These are phyloP conservation scores for Drosophila borborema DNA, from an alignment of 2,888 invertebrate species.

Conservation along the genomic window DNA sequence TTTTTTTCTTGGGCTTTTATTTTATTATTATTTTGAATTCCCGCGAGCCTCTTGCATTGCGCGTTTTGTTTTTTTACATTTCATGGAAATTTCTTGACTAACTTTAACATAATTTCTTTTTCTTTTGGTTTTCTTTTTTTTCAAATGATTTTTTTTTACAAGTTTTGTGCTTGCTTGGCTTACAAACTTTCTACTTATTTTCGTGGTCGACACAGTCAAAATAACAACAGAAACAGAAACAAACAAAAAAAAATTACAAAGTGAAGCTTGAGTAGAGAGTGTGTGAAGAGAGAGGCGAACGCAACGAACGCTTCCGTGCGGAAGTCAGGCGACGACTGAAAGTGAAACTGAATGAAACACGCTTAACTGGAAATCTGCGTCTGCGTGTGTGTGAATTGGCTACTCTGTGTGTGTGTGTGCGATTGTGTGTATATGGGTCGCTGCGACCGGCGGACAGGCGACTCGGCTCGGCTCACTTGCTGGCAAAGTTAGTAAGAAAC, in stretches of 20 bases:
- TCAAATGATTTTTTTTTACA: background rate
- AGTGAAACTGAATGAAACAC: slow-evolving; percentile 71
- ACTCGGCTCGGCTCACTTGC: slow-evolving; percentile 20
- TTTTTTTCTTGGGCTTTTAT: background rate
- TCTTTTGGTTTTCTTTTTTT: background rate
- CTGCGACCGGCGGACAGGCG: slow-evolving; percentile 37
- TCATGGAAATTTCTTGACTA: slow-evolving; percentile 31
- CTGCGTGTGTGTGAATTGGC: slow-evolving; percentile 49
- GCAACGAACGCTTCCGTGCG: slow-evolving; percentile 76
- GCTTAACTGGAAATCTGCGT: slow-evolving; percentile 62
- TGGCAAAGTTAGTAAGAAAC: slow-evolving; percentile 42
- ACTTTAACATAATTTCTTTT: slow-evolving; percentile 20
- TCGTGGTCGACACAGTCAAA: slow-evolving; percentile 27
- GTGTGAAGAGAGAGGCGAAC: slow-evolving; percentile 47
- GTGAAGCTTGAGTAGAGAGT: slow-evolving; percentile 34
- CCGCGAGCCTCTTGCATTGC: slow-evolving; percentile 29
- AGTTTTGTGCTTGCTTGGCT: slow-evolving; percentile 11
- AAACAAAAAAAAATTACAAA: slow-evolving; percentile 15
- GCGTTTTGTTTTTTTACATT: slow-evolving; percentile 34
- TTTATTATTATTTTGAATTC: slow-evolving; percentile 21
- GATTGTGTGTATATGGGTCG: slow-evolving; percentile 31
- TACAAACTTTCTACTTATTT: slow-evolving; percentile 25
- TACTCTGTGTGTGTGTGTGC: slow-evolving; percentile 4
- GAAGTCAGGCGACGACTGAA: slow-evolving; percentile 78
- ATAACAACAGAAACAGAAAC: slow-evolving; percentile 31